Conservation (phyloP, 1,140 invertebrate species). For the honey bee (Apis mellifera) region Amel_HAv3.1 CM009938.2:10496001-10496500, state of each 20-base stretch:
- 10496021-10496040: too few relatives aligned
- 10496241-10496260: slow-evolving; percentile 15
- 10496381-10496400: too few relatives aligned
- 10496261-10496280: neutral
- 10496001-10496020: too few relatives aligned
- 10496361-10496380: too few relatives aligned
- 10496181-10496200: slow-evolving; percentile 42
- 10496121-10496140: neutral
- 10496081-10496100: neutral
- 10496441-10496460: neutral
- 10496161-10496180: slow-evolving; percentile 21
- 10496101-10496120: neutral
- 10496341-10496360: too few relatives aligned
- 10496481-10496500: slow-evolving; percentile 11
- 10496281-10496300: neutral
- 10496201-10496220: slow-evolving; percentile 20
- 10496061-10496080: neutral
- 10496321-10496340: too few relatives aligned
- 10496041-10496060: neutral
- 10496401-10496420: too few relatives aligned
- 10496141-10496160: slow-evolving; percentile 22
- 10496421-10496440: neutral
- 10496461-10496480: slow-evolving; percentile 10
- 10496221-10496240: slow-evolving; percentile 30
- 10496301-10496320: neutral